Conservation (phyloP, 2,113 vertebrate species). For the Brachirus orientalis region DNA sequence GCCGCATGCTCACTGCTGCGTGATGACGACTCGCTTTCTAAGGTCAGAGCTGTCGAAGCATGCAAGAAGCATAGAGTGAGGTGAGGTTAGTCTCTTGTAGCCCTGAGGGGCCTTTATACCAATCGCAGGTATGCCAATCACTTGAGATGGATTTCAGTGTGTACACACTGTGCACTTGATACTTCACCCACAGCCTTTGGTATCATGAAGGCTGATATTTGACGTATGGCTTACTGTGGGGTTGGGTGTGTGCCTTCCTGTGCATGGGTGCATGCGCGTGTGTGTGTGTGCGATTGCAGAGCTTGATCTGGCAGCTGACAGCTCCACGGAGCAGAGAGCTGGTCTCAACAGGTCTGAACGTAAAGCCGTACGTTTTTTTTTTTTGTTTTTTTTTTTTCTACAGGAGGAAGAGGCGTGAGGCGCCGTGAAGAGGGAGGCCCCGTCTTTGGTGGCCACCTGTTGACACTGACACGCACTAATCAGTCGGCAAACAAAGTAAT, state of each 20-base stretch:
- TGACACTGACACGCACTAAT: constrained; percentile 83
- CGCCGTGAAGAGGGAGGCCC: constrained; percentile 57
- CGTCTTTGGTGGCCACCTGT: constrained; percentile 78
- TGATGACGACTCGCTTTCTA: neutral
- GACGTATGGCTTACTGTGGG: constrained; percentile 33
- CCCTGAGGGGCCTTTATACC: constrained; percentile 48
- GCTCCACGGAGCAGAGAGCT: constrained; percentile 53
- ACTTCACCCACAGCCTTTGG: constrained; percentile 36
- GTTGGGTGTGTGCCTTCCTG: constrained; percentile 24
- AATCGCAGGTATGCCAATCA: constrained; percentile 19
- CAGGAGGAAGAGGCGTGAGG: constrained; percentile 71
- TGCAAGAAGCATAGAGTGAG: constrained; percentile 53
- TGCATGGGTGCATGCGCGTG: constrained; percentile 23
- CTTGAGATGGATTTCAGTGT: constrained; percentile 40
- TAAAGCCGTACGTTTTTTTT: constrained; percentile 52
- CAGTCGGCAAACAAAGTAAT: constrained; percentile 80
- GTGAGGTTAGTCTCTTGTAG: constrained; percentile 56
- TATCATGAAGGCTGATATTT: constrained; percentile 42
- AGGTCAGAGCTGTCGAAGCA: constrained; percentile 66
- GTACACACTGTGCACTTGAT: constrained; percentile 41
- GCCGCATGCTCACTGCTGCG: neutral
- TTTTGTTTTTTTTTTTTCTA: too few relatives aligned
- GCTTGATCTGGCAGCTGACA: constrained; percentile 49
- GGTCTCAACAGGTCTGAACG: constrained; percentile 78
- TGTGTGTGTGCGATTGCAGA: constrained; percentile 36